Percentiles rank a stretch among this genome's conserved stretches.
These are phyloP conservation scores for Notodonta ziczac DNA, from an alignment of 2,888 invertebrate species.

Conservation along the genomic window DNA sequence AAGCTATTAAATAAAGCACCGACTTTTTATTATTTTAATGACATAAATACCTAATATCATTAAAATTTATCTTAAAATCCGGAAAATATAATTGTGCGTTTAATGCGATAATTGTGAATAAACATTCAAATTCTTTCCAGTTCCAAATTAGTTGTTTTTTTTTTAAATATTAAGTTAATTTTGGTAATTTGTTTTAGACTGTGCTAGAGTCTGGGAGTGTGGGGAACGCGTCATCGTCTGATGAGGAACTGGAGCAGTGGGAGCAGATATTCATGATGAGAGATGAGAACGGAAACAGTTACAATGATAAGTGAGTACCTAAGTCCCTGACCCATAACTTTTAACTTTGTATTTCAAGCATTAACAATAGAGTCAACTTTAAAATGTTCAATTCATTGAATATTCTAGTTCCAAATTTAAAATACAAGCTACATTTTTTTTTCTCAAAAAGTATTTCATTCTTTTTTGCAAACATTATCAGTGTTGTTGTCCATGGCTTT, in stretches of 20 bases:
- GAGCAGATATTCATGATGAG: conserved; percentile 91
- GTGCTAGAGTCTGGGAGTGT: conserved; percentile 87
- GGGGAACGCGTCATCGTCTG: conserved; percentile 85
- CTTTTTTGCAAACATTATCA: too few species aligned
- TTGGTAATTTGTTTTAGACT: conserved; percentile 75
- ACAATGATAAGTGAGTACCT: conserved; percentile 81
- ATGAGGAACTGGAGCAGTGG: conserved; percentile 91
- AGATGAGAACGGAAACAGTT: conserved; percentile 87
- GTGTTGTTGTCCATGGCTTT: too few species aligned
- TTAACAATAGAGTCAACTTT: too few species aligned
- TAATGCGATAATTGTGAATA: too few species aligned
- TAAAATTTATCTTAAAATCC: neutral
- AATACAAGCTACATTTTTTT: too few species aligned
- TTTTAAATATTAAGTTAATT: neutral
- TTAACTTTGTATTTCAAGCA: neutral
- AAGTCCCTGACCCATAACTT: neutral
- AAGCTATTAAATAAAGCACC: neutral
- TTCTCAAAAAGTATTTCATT: too few species aligned
- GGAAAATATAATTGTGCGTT: too few species aligned
- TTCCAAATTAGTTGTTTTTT: neutral
- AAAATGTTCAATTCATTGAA: too few species aligned
- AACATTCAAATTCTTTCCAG: too few species aligned
- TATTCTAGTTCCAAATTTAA: too few species aligned
- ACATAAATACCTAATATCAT: neutral
- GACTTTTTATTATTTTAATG: too few species aligned